Evolutionary conservation across 2,797 vertebrate species (phyloP), one percentile per base, ranked within the genome.

Genomic region (Bufotes viridis): DNA sequence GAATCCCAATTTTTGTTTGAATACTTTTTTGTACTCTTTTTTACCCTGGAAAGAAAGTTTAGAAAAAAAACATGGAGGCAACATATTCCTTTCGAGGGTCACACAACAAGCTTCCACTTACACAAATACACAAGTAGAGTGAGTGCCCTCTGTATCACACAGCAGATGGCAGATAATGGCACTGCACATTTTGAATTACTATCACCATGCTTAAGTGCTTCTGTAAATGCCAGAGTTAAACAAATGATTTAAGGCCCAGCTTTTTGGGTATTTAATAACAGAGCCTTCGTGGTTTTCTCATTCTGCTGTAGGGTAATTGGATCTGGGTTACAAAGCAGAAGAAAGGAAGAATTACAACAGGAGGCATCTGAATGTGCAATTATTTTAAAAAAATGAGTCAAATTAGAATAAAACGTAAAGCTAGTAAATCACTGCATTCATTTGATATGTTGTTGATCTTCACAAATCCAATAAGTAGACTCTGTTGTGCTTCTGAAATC

Each of bases 141-240:
- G 70, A 78, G 86, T 72, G 85, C 60, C 49, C 88, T 75, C 70
- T 49, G 83, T 78, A 49, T 89, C 42, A 81, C 78, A 76, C 29
- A 29, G 84, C 86, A 91, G 88, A 86, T 89, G 84, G 79, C 84
- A 86, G 49, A 84, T 81, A 78, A 86, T 81, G 79, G 49, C 11
- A 17, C 60, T 84, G 82, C 13, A 22, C 67, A 81, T 67, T 87
- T 75, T 88, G 86, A 89, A 24, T 69, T 34, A 57, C 80, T 78
- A 89, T 81, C 74, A 78, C 84, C 76, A 82, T 81, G 86, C 57
- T 89, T 88, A 89, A 80, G 76, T 69, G 24, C 11, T 87, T 74
- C 75, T 90, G 87, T 60, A 53, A 88, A 86, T 67, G 80, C 83
- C 57, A 53, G 67, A 87, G 82, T 87, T 80, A 86, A 87, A 86